phyloP scores from a whole-genome alignment of 2,797 vertebrate species.

The Hoplostethus mediterraneus region DNA sequence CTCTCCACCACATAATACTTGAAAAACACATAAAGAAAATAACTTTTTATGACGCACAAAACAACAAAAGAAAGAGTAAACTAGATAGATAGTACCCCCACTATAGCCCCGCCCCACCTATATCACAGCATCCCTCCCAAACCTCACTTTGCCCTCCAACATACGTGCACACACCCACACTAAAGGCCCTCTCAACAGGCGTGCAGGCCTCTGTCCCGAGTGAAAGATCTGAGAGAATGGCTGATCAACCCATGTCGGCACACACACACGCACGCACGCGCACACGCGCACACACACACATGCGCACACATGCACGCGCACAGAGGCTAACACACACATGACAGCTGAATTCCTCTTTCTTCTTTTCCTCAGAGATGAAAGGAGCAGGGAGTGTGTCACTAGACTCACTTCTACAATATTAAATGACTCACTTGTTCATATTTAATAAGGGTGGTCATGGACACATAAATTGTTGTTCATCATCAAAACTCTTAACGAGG shows the following conservation, averaged over 20 bases:
- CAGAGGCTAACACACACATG: not conserved
- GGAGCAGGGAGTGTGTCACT: not conserved
- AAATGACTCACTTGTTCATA: too few relatives aligned
- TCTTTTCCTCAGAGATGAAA: too few relatives aligned
- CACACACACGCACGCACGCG: slow-evolving; percentile 6
- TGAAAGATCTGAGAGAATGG: slow-evolving; percentile 59
- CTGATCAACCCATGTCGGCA: slow-evolving; percentile 37
- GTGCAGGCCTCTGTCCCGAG: slow-evolving; percentile 26
- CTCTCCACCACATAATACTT: not conserved
- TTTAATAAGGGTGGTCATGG: too few relatives aligned
- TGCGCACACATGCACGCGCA: not conserved
- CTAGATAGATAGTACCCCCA: not conserved
- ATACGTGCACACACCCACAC: slow-evolving; percentile 11
- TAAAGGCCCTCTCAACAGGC: not conserved
- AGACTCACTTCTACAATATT: not conserved
- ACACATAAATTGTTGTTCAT: too few relatives aligned
- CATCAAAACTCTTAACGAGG: too few relatives aligned
- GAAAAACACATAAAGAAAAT: not conserved
- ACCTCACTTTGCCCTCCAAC: not conserved
- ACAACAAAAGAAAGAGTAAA: slow-evolving; percentile 2
- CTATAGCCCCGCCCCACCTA: slow-evolving; percentile 3
- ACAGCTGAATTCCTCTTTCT: not conserved
- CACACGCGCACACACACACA: slow-evolving; percentile 10
- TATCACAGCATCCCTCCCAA: not conserved
- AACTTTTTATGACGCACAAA: not conserved